These are phyloP conservation scores for Hedychridium roseum DNA, from an alignment of 2,888 invertebrate genomes.

Conservation along the genomic window DNA sequence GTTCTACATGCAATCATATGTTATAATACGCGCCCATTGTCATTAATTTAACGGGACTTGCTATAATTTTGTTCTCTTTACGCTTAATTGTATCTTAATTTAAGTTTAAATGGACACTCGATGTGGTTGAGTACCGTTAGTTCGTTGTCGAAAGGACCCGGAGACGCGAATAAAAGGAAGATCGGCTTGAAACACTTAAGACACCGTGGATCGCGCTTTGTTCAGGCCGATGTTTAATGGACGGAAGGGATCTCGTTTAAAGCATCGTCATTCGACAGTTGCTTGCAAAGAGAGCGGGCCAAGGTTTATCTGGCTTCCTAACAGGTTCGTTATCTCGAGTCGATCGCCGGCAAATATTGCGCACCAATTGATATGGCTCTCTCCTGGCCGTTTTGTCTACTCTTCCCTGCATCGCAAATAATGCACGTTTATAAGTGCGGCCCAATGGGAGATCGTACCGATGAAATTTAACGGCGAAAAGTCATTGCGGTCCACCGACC, in stretches of 20 bases:
- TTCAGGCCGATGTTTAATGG: too few relatives aligned
- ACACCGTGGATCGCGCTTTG: not conserved
- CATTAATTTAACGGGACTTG: too few relatives aligned
- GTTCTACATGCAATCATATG: too few relatives aligned
- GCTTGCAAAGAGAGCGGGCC: too few relatives aligned
- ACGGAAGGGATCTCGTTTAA: too few relatives aligned
- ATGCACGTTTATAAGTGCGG: too few relatives aligned
- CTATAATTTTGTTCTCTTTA: too few relatives aligned
- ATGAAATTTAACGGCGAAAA: conserved; percentile 29
- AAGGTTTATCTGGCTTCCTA: too few relatives aligned
- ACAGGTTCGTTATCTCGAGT: conserved; percentile 30
- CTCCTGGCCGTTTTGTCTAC: not conserved
- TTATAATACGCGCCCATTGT: too few relatives aligned
- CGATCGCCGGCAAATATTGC: conserved; percentile 22
- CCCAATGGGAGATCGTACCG: conserved; percentile 22
- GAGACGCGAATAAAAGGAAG: not conserved
- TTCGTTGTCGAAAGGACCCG: not conserved
- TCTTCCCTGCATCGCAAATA: conserved; percentile 18
- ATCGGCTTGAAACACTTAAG: not conserved
- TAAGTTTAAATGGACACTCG: too few relatives aligned
- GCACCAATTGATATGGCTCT: conserved; percentile 21
- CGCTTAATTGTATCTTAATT: too few relatives aligned
- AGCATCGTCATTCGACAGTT: too few relatives aligned
- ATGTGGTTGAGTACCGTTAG: not conserved
- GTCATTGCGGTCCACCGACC: conserved; percentile 35